phyloP scores from a whole-genome alignment of 2,113 vertebrate species.

The Okapia johnstoni region DNA sequence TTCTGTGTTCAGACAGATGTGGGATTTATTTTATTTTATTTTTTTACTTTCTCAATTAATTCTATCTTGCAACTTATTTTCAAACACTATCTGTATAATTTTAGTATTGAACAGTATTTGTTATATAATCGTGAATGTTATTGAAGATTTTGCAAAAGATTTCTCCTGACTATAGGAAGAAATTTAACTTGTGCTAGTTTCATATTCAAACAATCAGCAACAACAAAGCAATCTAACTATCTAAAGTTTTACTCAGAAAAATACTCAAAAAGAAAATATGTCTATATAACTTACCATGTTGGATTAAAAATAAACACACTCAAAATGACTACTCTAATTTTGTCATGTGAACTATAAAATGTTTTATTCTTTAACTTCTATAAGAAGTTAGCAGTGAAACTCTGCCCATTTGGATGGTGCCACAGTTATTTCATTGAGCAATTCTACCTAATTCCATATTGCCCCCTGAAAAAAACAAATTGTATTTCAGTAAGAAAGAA shows the following conservation, averaged over 20 bases:
- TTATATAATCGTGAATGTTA: not conserved
- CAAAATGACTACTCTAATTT: not conserved
- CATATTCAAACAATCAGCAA: not conserved
- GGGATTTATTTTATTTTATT: not conserved
- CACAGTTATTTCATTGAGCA: conserved; percentile 11
- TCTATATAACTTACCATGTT: not conserved
- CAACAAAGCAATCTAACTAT: not conserved
- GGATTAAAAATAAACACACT: not conserved
- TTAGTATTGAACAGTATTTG: not conserved
- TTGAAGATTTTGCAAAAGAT: not conserved
- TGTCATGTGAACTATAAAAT: not conserved
- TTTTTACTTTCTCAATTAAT: not conserved
- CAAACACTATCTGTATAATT: not conserved
- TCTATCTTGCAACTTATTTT: not conserved
- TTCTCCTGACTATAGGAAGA: not conserved
- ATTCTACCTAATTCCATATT: conserved; percentile 17
- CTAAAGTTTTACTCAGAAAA: not conserved
- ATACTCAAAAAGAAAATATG: not conserved
- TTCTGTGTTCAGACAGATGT: not conserved
- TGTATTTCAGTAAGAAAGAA: conserved; percentile 29
- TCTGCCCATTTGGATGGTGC: not conserved
- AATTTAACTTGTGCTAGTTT: not conserved
- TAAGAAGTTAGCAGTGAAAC: not conserved
- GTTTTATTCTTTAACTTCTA: conserved; percentile 5
- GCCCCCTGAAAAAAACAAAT: conserved; percentile 27